Evolutionary conservation across 2,797 vertebrate genomes (phyloP).

Genomic region (Onychomys arenicola): DNA sequence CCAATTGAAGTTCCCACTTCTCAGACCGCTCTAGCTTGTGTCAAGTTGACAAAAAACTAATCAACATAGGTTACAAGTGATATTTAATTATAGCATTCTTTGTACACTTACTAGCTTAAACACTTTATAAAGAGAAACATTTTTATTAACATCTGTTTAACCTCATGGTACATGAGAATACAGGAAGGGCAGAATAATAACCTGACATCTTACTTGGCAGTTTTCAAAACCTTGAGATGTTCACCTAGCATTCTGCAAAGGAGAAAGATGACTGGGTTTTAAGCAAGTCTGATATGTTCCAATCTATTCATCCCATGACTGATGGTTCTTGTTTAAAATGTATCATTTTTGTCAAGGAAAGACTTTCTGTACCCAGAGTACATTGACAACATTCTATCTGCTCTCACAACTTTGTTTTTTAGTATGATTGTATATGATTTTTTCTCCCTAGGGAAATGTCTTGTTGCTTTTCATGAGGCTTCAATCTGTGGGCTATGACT

Average conservation of each 20-base stretch:
- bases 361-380: background rate
- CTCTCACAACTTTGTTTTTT: slow-evolving; percentile 11
- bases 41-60: background rate
- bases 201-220: background rate
- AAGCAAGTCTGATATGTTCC: background rate
- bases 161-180: background rate
- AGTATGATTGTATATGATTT: background rate
- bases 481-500: background rate
- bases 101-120: background rate
- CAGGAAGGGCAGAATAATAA: background rate
- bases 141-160: background rate
- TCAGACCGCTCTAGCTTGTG: background rate
- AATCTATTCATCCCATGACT: background rate
- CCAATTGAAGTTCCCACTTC: background rate
- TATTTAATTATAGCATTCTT: background rate
- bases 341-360: background rate
- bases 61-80: background rate
- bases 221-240: background rate
- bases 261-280: background rate
- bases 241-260: background rate
- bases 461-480: background rate
- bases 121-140: background rate
- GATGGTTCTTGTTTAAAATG: background rate
- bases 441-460: background rate
- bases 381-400: background rate